Conservation (phyloP, 2,888 invertebrate species). For the Lacanobia wlatinum region DNA sequence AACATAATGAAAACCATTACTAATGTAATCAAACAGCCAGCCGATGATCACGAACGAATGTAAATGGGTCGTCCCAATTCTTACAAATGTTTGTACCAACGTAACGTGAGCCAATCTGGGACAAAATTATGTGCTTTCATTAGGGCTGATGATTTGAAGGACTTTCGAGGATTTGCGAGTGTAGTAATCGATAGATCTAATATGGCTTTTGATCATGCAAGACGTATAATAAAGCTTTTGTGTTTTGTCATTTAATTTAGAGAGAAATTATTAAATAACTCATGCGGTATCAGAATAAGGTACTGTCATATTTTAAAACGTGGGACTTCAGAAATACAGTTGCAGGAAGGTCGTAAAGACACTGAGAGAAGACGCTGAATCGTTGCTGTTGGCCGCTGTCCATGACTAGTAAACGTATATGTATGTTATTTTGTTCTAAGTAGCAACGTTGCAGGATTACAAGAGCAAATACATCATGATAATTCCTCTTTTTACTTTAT, state of each 20-base stretch:
- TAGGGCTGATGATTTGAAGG: conserved; percentile 49
- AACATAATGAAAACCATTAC: conserved; percentile 41
- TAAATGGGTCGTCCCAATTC: conserved; percentile 68
- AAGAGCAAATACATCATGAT: no score
- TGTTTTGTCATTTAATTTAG: neutral
- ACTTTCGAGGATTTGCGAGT: conserved; percentile 10
- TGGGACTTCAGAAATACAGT: no score
- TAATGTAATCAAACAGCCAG: conserved; percentile 64
- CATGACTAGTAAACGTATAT: no score
- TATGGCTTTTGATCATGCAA: neutral
- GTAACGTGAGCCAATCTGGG: conserved; percentile 60
- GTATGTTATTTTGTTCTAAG: no score
- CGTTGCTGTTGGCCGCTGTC: no score
- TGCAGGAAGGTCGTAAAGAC: neutral
- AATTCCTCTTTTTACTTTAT: no score
- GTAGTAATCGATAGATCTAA: no score
- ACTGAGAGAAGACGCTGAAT: no score
- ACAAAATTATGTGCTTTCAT: conserved; percentile 63
- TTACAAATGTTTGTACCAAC: conserved; percentile 53
- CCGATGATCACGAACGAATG: conserved; percentile 58
- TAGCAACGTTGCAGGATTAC: no score
- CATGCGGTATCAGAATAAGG: neutral
- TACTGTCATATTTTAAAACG: no score
- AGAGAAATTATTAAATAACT: no score
- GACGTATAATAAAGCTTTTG: neutral